Base-by-base conservation (phyloP, 1,140 invertebrate species). In the Lethrus apterus region DNA sequence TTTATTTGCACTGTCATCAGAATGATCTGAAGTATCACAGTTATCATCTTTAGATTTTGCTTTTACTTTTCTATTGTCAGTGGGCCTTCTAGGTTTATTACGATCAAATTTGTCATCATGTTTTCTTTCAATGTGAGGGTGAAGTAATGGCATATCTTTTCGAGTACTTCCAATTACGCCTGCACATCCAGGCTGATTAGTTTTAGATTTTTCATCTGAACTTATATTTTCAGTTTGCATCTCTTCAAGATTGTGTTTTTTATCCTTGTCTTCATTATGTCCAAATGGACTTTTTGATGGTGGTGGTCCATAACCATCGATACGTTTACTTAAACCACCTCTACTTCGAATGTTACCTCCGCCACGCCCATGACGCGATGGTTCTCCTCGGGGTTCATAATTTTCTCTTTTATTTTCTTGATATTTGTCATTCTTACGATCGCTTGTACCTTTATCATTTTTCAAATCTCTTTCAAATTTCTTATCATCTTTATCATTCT, bases 311-410 rank as follows among this genome's bases (percentile, higher is more conserved):
- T 85, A 86, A 10, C 79, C 79, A 41, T 79, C 73, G 51, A 84
- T 78, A 55, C 81, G 67, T 49, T 78, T 79, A 20, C 74, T 54
- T 19, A 70, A 15, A 26, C 23, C 5, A 65, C 29, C 73, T 14
- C 63, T 55, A 23, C 73, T 59, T 5, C 72, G 63, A 2, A 74
- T 62, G 29, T 79, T 80, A 45, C 81, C 77, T 21, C 79, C 81
- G 42, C 83, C 83, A 31, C 84, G 71, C 18, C 85, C 86, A 20
- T 83, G 77, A 42, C 85, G 70, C 2, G 86, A 89, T 0, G 86
- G 87, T 62, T 90, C 86, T 2, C 87, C 87, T 10, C 85, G 75
- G 0, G 86, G 87, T 8, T 84, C 80, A 68, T 89, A 88, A 38
- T 77, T 78, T 51, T 77, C 75, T 2, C 70, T 65, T 48, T 60